A percentile compares a stretch with the other conserved stretches of the same genome.
These are phyloP conservation scores for Rhinoptilus africanus DNA, from an alignment of 2,113 vertebrate genomes.

Conservation along the genomic window DNA sequence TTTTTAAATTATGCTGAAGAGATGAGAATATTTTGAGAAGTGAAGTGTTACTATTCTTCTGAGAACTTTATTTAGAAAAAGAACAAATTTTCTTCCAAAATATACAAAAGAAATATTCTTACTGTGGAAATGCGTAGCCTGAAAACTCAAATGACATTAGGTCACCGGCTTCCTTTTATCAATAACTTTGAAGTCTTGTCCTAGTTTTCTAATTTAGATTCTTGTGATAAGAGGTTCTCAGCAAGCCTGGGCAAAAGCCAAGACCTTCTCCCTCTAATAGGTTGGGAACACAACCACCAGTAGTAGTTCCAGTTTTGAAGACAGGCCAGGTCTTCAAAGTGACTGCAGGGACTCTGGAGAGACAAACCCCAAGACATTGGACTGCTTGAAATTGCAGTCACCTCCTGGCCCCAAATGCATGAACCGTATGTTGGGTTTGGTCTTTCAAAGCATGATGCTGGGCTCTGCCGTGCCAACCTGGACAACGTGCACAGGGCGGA, in stretches of 20 bases:
- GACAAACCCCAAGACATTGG: not conserved
- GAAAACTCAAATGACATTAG: slow-evolving; percentile 5
- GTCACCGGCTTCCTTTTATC: slow-evolving; percentile 52
- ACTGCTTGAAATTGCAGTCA: not conserved
- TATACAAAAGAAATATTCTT: not conserved
- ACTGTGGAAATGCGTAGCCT: not conserved
- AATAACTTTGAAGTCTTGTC: slow-evolving; percentile 46
- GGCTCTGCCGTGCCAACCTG: not conserved
- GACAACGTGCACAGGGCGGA: accelerated
- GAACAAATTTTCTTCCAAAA: not conserved
- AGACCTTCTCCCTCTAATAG: not conserved
- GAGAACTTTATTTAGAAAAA: not conserved
- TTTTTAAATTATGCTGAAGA: not conserved
- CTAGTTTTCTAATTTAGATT: slow-evolving; percentile 51
- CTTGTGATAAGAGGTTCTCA: slow-evolving; percentile 13
- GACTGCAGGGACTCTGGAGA: not conserved
- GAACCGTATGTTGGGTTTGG: not conserved
- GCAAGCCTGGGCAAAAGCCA: not conserved
- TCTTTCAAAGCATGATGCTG: not conserved
- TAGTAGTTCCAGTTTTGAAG: not conserved
- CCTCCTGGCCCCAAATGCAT: not conserved
- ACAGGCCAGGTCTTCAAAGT: not conserved
- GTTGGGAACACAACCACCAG: not conserved
- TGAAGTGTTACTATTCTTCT: not conserved
- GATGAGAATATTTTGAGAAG: not conserved